Percentiles rank a stretch among this genome's conserved stretches.
Evolutionary conservation across 2,888 invertebrate genomes (phyloP).

Genomic region (Acheta domesticus): DNA sequence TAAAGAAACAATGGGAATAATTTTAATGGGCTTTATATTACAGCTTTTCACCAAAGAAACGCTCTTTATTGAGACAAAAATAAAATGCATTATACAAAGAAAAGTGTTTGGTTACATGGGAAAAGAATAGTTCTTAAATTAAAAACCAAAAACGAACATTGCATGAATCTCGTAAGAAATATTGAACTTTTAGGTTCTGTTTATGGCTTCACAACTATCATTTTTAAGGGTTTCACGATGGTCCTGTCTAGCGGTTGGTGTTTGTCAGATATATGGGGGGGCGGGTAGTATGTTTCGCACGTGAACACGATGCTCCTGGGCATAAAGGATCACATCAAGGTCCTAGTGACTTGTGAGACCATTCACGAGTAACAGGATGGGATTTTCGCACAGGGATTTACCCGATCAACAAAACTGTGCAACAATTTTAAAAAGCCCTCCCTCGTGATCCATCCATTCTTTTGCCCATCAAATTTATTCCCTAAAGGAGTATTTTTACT

Average conservation of each 20-base stretch:
- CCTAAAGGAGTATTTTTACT: slow-evolving; percentile 23
- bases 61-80: too few relatives aligned
- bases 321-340: neutral
- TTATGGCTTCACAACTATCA: too few relatives aligned
- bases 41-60: too few relatives aligned
- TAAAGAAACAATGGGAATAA: too few relatives aligned
- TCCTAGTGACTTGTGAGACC: slow-evolving; percentile 19
- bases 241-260: slow-evolving; percentile 21
- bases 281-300: neutral
- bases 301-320: neutral
- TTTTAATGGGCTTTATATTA: too few relatives aligned
- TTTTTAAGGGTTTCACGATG: neutral
- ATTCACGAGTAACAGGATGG: slow-evolving; percentile 19
- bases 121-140: too few relatives aligned
- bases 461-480: slow-evolving; percentile 21
- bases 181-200: too few relatives aligned
- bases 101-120: too few relatives aligned
- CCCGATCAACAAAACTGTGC: slow-evolving; percentile 12
- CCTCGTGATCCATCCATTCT: slow-evolving; percentile 24
- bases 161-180: too few relatives aligned
- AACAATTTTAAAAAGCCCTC: neutral
- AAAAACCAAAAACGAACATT: too few relatives aligned
- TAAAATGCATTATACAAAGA: too few relatives aligned
- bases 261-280: slow-evolving; percentile 23
- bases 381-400: slow-evolving; percentile 20